Evolutionary conservation across 1,140 invertebrate genomes (phyloP), one percentile per base, ranked within the genome.

Genomic region (Meloidogyne hapla): DNA sequence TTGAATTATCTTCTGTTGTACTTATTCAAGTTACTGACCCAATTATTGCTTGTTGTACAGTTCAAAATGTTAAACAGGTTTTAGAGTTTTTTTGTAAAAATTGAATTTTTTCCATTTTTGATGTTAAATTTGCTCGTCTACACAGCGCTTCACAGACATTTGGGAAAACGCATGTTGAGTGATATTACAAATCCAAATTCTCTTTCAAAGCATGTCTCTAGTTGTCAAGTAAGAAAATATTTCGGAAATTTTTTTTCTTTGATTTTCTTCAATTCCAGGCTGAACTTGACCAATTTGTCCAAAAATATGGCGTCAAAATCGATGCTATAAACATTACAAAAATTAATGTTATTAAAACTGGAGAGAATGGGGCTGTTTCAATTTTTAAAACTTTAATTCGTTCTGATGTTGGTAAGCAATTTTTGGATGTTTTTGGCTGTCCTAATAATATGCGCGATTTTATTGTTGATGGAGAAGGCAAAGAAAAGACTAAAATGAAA

Each of bases 21-120:
- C 83, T 82, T 66, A 80, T 42, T 25, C 65, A 75, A 65, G 75
- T 82, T 13, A 69, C 63, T 40, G 82, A 82, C 72, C 81, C 81
- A 9, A 38, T 82, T 18, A 26, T 63, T 5, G 78, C 74, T 13
- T 42, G 64, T 40, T 82, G 81, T 63, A 64, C 42, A 33, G 40
- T 82, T 15, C 78, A 81, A 23, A 67, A 82, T 21, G 10, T 63
- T 18, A 71, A 82, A 40, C 26, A 80, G 69, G 81, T 81, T 33
- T 48, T 18, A 40, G 9, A 25, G 8, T 48, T 28, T 38, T 80
- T 45, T 80, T 0, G n/a, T 42, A 3, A 8, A 69, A 33, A 28
- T 0, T 12, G 10, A 23, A 23, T 21, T 45, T 68, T 33, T 5
- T 72, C 61, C 15, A 8, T 73, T 80, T 69, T 63, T 84, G 81